These are phyloP conservation scores for Chaetoderma sp. DNA, from an alignment of 2,888 invertebrate species.

Conservation along the genomic window DNA sequence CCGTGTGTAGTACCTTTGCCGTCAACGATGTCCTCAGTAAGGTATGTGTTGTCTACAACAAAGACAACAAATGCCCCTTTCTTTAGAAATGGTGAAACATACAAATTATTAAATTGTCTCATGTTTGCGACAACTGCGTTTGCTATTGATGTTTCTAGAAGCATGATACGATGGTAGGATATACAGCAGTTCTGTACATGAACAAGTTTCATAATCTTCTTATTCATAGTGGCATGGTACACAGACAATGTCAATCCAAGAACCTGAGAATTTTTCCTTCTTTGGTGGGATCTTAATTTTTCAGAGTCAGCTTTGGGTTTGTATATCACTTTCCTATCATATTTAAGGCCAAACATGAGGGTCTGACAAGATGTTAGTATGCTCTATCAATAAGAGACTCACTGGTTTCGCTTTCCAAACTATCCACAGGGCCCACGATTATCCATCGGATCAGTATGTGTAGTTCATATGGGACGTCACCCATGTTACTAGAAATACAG, in stretches of 20 bases:
- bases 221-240: conserved; percentile 23
- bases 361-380: conserved; percentile 6
- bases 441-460: conserved; percentile 17
- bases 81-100: conserved; percentile 26
- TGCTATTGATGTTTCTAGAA: conserved; percentile 19
- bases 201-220: conserved; percentile 14
- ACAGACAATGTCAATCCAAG: conserved; percentile 24
- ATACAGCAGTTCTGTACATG: conserved; percentile 8
- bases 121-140: too few species aligned
- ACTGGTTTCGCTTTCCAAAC: neutral
- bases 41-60: conserved; percentile 25
- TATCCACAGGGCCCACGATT: conserved; percentile 16
- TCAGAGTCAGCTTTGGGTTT: neutral
- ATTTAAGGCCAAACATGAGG: conserved; percentile 1
- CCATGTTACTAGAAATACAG: neutral
- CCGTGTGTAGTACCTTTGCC: conserved; percentile 28
- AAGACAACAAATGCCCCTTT: conserved; percentile 19
- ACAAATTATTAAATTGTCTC: conserved; percentile 9
- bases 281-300: conserved; percentile 16
- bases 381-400: neutral
- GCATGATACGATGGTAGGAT: conserved; percentile 7
- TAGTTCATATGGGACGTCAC: conserved; percentile 19
- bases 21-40: conserved; percentile 25
- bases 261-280: conserved; percentile 21
- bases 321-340: conserved; percentile 6